A percentile compares a stretch with the other conserved stretches of the same genome.
Evolutionary conservation across 2,888 invertebrate species (phyloP).

Genomic region (Azorinus chamasolen): DNA sequence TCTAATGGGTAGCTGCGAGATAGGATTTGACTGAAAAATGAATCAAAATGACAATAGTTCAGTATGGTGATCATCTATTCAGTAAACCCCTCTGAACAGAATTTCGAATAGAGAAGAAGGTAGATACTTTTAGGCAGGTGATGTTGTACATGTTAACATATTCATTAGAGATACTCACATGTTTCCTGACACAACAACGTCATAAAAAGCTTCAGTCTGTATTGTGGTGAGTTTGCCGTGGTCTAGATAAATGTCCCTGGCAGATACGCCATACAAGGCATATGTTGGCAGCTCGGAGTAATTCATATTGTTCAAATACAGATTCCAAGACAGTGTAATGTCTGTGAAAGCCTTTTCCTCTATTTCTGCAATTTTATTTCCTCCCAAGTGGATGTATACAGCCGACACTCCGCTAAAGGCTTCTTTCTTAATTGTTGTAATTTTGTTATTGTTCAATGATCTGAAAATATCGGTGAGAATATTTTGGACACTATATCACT

Average conservation of each 20-base stretch:
- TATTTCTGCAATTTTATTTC: slow-evolving; percentile 45
- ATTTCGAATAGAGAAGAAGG: no score
- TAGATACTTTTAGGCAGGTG: no score
- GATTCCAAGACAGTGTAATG: slow-evolving; percentile 28
- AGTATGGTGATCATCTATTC: no score
- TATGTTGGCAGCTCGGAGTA: slow-evolving; percentile 38
- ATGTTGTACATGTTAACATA: no score
- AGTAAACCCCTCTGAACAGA: no score
- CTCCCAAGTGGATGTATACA: slow-evolving; percentile 38
- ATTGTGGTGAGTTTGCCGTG: slow-evolving; percentile 29
- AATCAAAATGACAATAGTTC: no score
- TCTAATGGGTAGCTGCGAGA: no score
- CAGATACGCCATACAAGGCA: slow-evolving; percentile 41
- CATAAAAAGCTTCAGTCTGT: slow-evolving; percentile 43
- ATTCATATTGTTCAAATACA: slow-evolving; percentile 42
- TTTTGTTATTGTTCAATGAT: slow-evolving; percentile 40
- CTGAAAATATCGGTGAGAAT: no score
- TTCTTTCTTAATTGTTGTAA: slow-evolving; percentile 31
- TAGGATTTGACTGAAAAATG: no score
- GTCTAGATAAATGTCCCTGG: slow-evolving; percentile 36
- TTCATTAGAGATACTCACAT: no score
- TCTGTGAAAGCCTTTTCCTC: slow-evolving; percentile 32
- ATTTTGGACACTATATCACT: no score
- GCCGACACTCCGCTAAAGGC: slow-evolving; percentile 52
- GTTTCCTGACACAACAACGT: slow-evolving; percentile 39